Evolutionary conservation across 1,140 invertebrate genomes (phyloP).

Genomic region (Drosophila truncata): DNA sequence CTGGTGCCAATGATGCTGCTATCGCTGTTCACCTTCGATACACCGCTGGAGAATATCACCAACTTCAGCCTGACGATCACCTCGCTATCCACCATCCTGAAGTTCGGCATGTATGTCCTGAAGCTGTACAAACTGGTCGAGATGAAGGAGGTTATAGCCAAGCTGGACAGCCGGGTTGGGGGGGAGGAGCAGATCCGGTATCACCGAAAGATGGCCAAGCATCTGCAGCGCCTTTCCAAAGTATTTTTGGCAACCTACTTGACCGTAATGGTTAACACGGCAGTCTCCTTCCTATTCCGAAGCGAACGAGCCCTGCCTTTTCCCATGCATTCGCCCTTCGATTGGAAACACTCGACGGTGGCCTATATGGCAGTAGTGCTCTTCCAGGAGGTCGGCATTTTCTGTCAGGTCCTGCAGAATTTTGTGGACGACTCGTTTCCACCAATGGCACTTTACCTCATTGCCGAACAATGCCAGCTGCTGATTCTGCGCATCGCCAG

Average conservation of each 20-base stretch:
- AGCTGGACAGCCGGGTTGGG: constrained; percentile 47
- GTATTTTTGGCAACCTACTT: constrained; percentile 41
- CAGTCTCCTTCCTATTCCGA: constrained; percentile 23
- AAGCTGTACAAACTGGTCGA: constrained; percentile 23
- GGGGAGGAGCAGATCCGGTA: constrained; percentile 13
- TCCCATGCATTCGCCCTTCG: constrained; percentile 67
- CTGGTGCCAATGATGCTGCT: constrained; percentile 29
- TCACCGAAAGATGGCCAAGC: constrained; percentile 13
- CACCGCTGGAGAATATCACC: constrained; percentile 51
- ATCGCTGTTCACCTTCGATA: constrained; percentile 34
- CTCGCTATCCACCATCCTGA: constrained; percentile 36
- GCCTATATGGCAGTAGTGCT: constrained; percentile 39
- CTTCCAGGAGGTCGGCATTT: constrained; percentile 49
- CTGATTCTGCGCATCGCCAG: constrained; percentile 50
- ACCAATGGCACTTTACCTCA: constrained; percentile 42
- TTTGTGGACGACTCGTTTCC: constrained; percentile 65
- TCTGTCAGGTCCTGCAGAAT: constrained; percentile 51
- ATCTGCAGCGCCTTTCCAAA: constrained; percentile 19
- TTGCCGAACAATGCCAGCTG: constrained; percentile 62
- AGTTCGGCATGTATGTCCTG: constrained; percentile 46
- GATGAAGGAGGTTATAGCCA: constrained; percentile 17
- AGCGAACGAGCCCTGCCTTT: constrained; percentile 46
- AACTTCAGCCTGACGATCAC: constrained; percentile 55
- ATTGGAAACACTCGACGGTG: constrained; percentile 47
- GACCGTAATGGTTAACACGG: constrained; percentile 6